These are phyloP conservation scores for Carapus acus DNA, from an alignment of 2,797 vertebrate species.

Conservation along the genomic window DNA sequence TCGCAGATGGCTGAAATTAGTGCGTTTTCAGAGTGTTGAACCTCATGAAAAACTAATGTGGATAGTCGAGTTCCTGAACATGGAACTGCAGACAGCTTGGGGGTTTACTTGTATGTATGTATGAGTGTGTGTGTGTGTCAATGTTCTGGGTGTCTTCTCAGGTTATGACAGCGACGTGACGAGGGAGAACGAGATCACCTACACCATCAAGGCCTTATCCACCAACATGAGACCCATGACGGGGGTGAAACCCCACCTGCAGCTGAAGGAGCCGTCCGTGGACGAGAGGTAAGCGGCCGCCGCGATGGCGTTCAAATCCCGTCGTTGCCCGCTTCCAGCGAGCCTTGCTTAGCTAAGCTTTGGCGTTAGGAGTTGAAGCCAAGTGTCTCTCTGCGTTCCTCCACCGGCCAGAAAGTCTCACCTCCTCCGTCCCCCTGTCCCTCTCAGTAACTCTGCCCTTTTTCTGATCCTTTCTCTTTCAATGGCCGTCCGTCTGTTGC, in stretches of 20 bases:
- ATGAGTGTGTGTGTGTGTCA: too few species aligned
- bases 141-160: constrained; percentile 50
- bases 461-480: constrained; percentile 68
- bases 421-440: constrained; percentile 37
- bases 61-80: too few species aligned
- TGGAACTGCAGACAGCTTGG: too few species aligned
- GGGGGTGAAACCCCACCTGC: constrained; percentile 93
- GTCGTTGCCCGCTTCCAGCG: too few species aligned
- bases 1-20: too few species aligned
- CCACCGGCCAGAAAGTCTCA: constrained; percentile 24
- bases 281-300: constrained; percentile 99
- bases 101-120: background rate
- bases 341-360: too few species aligned
- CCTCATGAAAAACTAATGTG: too few species aligned
- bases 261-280: constrained; percentile 90
- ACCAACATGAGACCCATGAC: constrained; percentile 92
- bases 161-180: constrained; percentile 98
- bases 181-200: constrained; percentile 93
- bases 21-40: too few species aligned
- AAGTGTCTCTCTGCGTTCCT: constrained; percentile 28
- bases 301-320: too few species aligned
- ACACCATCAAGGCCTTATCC: constrained; percentile 98
- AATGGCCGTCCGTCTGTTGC: constrained; percentile 66
- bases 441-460: constrained; percentile 60
- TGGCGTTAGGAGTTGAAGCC: constrained; percentile 22